These are phyloP conservation scores for Crotophaga sulcirostris DNA, from an alignment of 2,113 vertebrate species.

Conservation along the genomic window DNA sequence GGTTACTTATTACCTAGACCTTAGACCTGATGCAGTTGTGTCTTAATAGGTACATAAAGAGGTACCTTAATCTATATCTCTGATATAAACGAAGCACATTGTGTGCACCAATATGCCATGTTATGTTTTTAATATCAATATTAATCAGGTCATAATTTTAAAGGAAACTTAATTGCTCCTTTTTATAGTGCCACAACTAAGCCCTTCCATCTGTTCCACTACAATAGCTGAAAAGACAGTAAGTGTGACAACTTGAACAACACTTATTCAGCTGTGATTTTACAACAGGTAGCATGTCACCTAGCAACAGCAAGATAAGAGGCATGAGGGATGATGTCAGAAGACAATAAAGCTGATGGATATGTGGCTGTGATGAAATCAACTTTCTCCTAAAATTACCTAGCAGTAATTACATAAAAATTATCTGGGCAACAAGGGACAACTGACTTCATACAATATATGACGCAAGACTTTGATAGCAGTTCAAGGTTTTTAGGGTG, in stretches of 20 bases:
- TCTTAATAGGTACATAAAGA: neutral
- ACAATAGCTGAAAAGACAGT: neutral
- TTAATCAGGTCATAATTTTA: neutral
- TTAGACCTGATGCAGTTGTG: neutral
- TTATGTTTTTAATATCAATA: neutral
- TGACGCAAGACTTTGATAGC: neutral
- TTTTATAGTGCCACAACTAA: neutral
- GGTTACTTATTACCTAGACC: neutral
- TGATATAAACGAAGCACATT: neutral
- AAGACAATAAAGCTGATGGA: conserved; percentile 13
- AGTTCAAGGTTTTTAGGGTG: neutral
- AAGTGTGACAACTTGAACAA: neutral
- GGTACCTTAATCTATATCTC: neutral
- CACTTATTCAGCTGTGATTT: neutral
- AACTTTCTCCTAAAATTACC: neutral
- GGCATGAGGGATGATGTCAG: neutral
- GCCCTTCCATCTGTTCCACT: neutral
- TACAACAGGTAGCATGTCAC: neutral
- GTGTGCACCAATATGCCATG: neutral
- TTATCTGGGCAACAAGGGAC: neutral
- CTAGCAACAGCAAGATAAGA: neutral
- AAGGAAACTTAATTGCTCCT: neutral
- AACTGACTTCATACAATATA: neutral
- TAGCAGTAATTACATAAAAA: neutral
- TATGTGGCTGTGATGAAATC: neutral